phyloP scores from a whole-genome alignment of 1,140 invertebrate genomes.

The Cydia amplana region DNA sequence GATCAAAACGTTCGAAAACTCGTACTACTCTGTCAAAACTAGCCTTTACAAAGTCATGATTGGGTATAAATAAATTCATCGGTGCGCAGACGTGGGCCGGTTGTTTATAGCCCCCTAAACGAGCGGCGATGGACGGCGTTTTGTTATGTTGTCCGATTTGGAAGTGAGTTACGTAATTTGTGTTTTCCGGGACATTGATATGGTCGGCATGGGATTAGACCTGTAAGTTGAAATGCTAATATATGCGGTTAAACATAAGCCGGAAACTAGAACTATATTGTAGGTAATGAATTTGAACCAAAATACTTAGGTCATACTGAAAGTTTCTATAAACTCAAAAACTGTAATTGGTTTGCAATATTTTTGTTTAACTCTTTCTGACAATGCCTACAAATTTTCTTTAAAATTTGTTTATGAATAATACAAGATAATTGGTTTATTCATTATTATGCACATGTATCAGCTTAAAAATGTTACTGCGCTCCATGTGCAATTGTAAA shows the following conservation, averaged over 20 bases:
- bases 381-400: no score
- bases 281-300: neutral
- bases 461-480: neutral
- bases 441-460: neutral
- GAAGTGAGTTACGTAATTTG: conserved; percentile 3
- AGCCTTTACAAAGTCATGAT: neutral
- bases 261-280: neutral
- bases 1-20: neutral
- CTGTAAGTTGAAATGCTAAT: neutral
- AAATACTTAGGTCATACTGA: no score
- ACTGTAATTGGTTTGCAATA: no score
- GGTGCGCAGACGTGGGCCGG: conserved; percentile 17
- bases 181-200: conserved; percentile 1
- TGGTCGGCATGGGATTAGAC: neutral
- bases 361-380: no score
- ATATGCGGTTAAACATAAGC: neutral
- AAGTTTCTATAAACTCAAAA: no score
- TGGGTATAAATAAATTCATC: conserved; percentile 5
- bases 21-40: neutral
- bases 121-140: conserved; percentile 22
- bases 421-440: no score
- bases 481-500: neutral
- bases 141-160: conserved; percentile 23
- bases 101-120: neutral
- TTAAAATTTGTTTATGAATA: no score